Evolutionary conservation across 1,140 invertebrate genomes (phyloP).

Genomic region (Laupala kohalensis): DNA sequence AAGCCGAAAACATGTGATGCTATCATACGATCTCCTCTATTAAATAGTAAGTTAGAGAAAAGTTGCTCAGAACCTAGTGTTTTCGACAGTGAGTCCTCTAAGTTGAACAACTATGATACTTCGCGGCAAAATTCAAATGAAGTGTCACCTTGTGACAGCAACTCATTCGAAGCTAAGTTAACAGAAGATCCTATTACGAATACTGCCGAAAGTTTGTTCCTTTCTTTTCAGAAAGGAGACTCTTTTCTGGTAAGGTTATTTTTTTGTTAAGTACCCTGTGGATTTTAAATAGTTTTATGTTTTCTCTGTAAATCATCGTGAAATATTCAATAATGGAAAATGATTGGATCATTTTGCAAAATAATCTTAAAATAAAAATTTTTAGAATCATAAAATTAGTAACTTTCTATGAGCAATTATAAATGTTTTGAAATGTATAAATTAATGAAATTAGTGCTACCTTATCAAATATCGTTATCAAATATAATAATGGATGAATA

Average conservation of each 20-base stretch:
- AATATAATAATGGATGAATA: too few species aligned
- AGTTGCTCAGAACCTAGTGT: not conserved
- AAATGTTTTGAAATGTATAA: too few species aligned
- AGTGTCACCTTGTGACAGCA: not conserved
- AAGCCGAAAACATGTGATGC: not conserved
- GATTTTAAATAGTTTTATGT: too few species aligned
- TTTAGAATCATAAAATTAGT: too few species aligned
- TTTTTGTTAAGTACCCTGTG: too few species aligned
- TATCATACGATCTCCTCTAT: not conserved
- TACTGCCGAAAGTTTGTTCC: not conserved
- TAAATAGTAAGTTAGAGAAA: not conserved
- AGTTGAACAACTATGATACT: not conserved
- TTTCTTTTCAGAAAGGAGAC: constrained; percentile 1
- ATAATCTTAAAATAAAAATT: too few species aligned
- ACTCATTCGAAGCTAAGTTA: not conserved
- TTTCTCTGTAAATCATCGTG: too few species aligned
- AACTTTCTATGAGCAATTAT: too few species aligned
- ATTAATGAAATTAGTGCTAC: too few species aligned
- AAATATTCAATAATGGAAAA: too few species aligned
- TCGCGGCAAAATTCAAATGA: not conserved
- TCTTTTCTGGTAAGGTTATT: not conserved
- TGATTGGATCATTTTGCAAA: too few species aligned
- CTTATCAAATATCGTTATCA: too few species aligned
- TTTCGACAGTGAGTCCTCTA: not conserved
- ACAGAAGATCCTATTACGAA: not conserved